phyloP scores from a whole-genome alignment of 2,888 invertebrate genomes.

The Xanthia togata region DNA sequence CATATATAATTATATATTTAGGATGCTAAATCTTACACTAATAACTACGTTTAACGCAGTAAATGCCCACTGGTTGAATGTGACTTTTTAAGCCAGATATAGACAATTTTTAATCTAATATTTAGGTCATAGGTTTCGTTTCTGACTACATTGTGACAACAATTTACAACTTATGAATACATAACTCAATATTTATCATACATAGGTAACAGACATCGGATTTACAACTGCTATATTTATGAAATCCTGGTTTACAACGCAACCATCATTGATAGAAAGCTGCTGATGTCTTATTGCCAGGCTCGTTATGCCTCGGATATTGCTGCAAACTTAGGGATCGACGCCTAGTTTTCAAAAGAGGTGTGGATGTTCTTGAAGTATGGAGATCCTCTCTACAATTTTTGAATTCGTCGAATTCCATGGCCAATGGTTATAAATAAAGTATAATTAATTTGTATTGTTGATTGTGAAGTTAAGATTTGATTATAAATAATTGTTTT shows the following conservation, averaged over 20 bases:
- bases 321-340: background rate
- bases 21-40: constrained; percentile 19
- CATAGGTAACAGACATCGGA: background rate
- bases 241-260: background rate
- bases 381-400: background rate
- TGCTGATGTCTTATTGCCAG: background rate
- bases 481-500: background rate
- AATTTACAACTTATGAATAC: constrained; percentile 39
- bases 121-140: constrained; percentile 10
- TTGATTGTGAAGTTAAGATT: background rate
- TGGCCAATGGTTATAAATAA: background rate
- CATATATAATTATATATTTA: constrained; percentile 11
- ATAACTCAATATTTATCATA: constrained; percentile 25
- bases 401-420: background rate
- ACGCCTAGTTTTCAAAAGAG: background rate
- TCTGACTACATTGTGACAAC: constrained; percentile 1
- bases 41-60: constrained; percentile 46
- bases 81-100: constrained; percentile 35
- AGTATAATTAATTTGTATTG: constrained; percentile 1
- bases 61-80: constrained; percentile 49
- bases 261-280: background rate
- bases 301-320: background rate
- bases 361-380: background rate
- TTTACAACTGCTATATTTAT: background rate
- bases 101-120: constrained; percentile 12